These are phyloP conservation scores for Beroe forskalii DNA, from an alignment of 37 sponge, comb jelly and placozoan genomes.

Conservation along the genomic window DNA sequence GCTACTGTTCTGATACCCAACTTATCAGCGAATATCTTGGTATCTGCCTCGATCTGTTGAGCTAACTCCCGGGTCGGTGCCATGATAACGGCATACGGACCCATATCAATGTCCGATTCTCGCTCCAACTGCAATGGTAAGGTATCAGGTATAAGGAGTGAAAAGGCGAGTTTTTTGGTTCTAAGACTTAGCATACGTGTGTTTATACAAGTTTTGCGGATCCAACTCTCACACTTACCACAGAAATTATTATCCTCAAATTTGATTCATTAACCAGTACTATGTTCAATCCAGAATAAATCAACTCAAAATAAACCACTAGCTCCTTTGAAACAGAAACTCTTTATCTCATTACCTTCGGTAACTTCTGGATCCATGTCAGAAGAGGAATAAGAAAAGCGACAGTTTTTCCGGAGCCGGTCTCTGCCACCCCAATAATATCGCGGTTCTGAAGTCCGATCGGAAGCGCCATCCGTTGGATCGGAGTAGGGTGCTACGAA, in stretches of 20 bases:
- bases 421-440: conserved; percentile 97
- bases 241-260: too few species aligned
- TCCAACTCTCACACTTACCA: too few species aligned
- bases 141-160: too few species aligned
- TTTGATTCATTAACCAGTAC: too few species aligned
- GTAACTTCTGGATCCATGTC: conserved; percentile 88
- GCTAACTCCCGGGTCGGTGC: conserved; percentile 98
- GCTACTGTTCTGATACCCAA: conserved; percentile 87
- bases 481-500: conserved; percentile 88
- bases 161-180: too few species aligned
- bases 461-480: conserved; percentile 95
- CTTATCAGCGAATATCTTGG: conserved; percentile 86
- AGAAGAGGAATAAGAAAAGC: conserved; percentile 97
- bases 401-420: conserved; percentile 98
- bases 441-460: conserved; percentile 97
- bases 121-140: conserved; percentile 63
- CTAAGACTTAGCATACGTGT: too few species aligned
- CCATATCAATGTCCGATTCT: conserved; percentile 88
- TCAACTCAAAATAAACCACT: too few species aligned
- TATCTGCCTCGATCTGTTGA: conserved; percentile 97
- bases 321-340: too few species aligned
- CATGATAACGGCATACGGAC: conserved; percentile 95
- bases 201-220: too few species aligned
- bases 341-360: conserved; percentile 70
- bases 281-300: too few species aligned